Conservation (phyloP, 2,888 invertebrate species). For the Xylophagus ater region DNA sequence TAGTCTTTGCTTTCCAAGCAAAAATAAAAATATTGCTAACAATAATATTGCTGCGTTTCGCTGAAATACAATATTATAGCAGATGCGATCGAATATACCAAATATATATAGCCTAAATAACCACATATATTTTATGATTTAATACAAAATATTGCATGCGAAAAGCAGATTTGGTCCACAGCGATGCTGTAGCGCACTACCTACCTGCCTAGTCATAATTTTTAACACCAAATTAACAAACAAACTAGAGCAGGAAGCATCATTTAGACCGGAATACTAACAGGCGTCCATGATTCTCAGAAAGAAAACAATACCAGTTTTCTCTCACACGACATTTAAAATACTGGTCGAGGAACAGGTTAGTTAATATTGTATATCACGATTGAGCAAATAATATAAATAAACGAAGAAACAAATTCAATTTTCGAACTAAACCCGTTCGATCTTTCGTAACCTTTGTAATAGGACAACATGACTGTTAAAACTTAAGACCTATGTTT, state of each 20-base stretch:
- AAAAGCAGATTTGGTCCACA: conserved; percentile 3
- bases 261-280: conserved; percentile 39
- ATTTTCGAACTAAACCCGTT: conserved; percentile 9
- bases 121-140: no score
- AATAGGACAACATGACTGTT: conserved; percentile 7
- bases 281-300: conserved; percentile 29
- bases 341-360: no score
- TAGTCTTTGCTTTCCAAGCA: neutral
- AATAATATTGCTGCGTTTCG: no score
- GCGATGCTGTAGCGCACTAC: conserved; percentile 6
- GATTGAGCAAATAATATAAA: no score
- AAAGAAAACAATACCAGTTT: conserved; percentile 1
- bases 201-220: neutral
- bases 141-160: neutral
- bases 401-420: no score
- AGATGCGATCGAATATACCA: neutral
- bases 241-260: conserved; percentile 39
- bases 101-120: neutral
- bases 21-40: conserved; percentile 3
- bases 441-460: conserved; percentile 14
- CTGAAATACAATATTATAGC: no score
- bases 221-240: conserved; percentile 8
- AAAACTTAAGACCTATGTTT: no score
- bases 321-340: no score
- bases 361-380: no score